Evolutionary conservation across 2,113 vertebrate genomes (phyloP), one percentile per base, ranked within the genome.

Genomic region (Athene cunicularia): DNA sequence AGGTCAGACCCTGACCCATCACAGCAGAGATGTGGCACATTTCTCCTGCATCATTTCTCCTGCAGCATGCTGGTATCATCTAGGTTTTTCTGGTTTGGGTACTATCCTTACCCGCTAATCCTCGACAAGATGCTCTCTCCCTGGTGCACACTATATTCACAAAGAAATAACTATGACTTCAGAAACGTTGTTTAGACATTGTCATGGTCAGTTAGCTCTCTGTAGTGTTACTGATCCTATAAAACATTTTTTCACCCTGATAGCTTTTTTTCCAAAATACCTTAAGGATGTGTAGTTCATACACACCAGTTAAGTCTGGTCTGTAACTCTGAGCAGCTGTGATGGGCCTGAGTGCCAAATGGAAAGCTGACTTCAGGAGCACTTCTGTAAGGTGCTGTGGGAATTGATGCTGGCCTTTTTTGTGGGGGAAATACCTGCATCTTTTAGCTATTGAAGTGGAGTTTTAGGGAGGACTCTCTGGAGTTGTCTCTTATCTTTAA

Each of bases 401-500:
- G 81, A 64, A 81, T 53, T 3, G 0, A 23, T 5, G 10, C 55
- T 62, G 68, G 59, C 64, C 37, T 63, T 66, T 45, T 86, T 64
- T 68, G 50, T 20, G 21, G 72, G 49, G 39, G 26, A 73, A 76
- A 70, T 2, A 3, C 85, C 94, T 86, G 49, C 64, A 88, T 63
- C 55, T 96, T 74, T 27, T 62, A 66, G 60, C 63, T 83, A 81
- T 60, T 71, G 43, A 81, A 96, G 63, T 91, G 83, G 60, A 91
- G 84, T 89, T 96, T 73, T 79, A 87, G 80, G 76, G 64, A 94
- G 45, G 73, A 55, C 56, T 84, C 68, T 88, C 45, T 85, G 56
- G 55, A 92, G 59, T 64, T 24, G 9, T 62, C 68, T 76, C 60
- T 88, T 95, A 80, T 74, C 89, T 93, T 86, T 72, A 72, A 74